Conservation (phyloP, 2,113 vertebrate genomes). For the Sclerurus mexicanus region DNA sequence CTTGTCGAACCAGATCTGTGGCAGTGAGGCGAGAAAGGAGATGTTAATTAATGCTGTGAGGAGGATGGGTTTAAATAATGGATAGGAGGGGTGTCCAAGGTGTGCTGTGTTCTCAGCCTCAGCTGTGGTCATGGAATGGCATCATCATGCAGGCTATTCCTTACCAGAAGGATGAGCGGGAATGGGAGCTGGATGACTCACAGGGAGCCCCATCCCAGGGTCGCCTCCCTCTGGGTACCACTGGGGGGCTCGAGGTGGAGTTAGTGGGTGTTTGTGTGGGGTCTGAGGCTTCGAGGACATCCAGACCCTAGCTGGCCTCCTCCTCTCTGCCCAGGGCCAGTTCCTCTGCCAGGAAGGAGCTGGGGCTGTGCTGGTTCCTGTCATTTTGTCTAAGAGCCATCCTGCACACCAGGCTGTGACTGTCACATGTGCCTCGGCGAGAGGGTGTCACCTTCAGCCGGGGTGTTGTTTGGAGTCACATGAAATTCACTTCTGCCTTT, state of each 20-base stretch:
- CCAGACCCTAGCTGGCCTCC: not conserved
- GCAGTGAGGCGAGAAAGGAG: not conserved
- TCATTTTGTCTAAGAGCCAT: fast-evolving
- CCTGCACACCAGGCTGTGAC: not conserved
- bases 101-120: not conserved
- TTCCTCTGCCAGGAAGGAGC: not conserved
- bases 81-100: not conserved
- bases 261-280: not conserved
- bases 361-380: not conserved
- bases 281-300: not conserved
- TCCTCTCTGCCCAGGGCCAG: not conserved
- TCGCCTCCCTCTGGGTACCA: not conserved
- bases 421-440: not conserved
- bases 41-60: not conserved
- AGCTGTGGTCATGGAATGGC: not conserved
- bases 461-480: not conserved
- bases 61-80: not conserved
- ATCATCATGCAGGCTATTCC: not conserved
- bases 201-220: not conserved
- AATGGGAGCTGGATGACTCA: not conserved
- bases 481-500: not conserved
- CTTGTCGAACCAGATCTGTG: not conserved
- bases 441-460: fast-evolving
- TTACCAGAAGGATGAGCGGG: not conserved
- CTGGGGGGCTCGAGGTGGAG: not conserved